Evolutionary conservation across 1,140 invertebrate genomes (phyloP).

Genomic region (Drosophila melanogaster): Release_6_plus_ISO1_MT NC_004354.4:4382001-4382500

Average conservation of each 20-base stretch:
- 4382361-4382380: too few relatives aligned
- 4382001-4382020: conserved; percentile 80
- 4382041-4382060: conserved; percentile 1
- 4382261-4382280: conserved; percentile 60
- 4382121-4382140: conserved; percentile 78
- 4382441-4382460: too few relatives aligned
- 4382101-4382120: conserved; percentile 40
- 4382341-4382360: conserved; percentile 1
- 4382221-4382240: not conserved
- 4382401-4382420: too few relatives aligned
- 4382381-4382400: too few relatives aligned
- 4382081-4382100: conserved; percentile 81
- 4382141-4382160: conserved; percentile 84
- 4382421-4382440: too few relatives aligned
- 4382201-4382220: not conserved
- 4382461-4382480: too few relatives aligned
- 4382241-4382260: not conserved
- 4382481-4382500: too few relatives aligned
- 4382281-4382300: conserved; percentile 60
- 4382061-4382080: conserved; percentile 53
- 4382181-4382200: conserved; percentile 8
- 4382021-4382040: conserved; percentile 26
- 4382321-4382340: conserved; percentile 65
- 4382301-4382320: conserved; percentile 50
- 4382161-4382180: conserved; percentile 59